Base-by-base conservation (phyloP, 2,888 invertebrate genomes). In the Criorhina ranunculi region DNA sequence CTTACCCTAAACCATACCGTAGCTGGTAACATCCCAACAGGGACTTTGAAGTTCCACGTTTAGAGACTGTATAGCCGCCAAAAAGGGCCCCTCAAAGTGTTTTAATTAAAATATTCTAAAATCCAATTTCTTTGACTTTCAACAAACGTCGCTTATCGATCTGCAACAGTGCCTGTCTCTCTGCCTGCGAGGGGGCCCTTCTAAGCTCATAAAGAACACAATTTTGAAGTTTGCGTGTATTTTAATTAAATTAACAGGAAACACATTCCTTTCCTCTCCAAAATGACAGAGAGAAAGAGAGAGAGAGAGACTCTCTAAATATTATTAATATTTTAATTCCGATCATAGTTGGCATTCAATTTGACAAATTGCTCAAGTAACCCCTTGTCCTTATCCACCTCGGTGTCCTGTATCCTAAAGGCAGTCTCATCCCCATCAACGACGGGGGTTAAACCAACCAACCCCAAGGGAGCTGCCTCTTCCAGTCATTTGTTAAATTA, bases 261-360 rank as follows among this genome's bases (percentile, higher is more conserved):
- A 76, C 78, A 73, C 83, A 83, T 83, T 85, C 75, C 85, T 12
- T 51, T 53, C 33, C 51, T 3, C 33, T n/a, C n/a, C n/a, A n/a
- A n/a, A n/a, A n/a, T n/a, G n/a, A n/a, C n/a, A n/a, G n/a, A n/a
- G n/a, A 19, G 44, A 29, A 8, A 6, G 33, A 17, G 19, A 24
- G 29, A 15, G 5, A 17, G 12, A 8, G 5, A 24, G 7, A 37
- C 64, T 44, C 69, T 73, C 44, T 62, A 42, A 76, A 80, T 70
- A 69, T 75, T 73, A 79, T 80, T 85, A 85, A 80, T 80, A 85
- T 80, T 80, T 85, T 76, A 80, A 85, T 80, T 85, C 80, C 80
- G 79, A 80, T 85, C 75, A 59, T 85, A 55, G 77, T 70, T 55
- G 51, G 57, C 73, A 69, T 85, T 85, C 57, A 79, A 85, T 85